Conservation (phyloP, 2,888 invertebrate genomes). For the Nycteola revayana region DNA sequence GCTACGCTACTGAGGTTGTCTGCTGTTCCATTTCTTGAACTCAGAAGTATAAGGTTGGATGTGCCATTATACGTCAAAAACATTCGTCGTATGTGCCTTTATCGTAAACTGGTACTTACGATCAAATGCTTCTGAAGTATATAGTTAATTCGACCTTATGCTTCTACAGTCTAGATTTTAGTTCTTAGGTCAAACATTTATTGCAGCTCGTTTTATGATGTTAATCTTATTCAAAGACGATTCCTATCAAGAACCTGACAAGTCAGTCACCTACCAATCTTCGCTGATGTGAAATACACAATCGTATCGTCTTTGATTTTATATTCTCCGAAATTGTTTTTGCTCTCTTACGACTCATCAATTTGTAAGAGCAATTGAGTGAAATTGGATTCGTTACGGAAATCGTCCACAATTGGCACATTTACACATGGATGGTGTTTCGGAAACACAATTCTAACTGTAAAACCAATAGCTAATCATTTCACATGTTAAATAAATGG, state of each 20-base stretch:
- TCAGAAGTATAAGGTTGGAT: too few species aligned
- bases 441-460: too few species aligned
- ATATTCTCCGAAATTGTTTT: conserved; percentile 48
- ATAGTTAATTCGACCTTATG: too few species aligned
- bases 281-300: conserved; percentile 8
- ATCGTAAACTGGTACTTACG: too few species aligned
- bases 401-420: conserved; percentile 51
- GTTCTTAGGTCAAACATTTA: conserved; percentile 26
- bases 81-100: too few species aligned
- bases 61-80: too few species aligned
- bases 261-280: conserved; percentile 21
- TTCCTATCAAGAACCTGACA: conserved; percentile 26
- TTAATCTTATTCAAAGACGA: conserved; percentile 31
- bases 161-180: too few species aligned
- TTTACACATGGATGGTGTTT: conserved; percentile 45
- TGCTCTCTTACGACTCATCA: conserved; percentile 52
- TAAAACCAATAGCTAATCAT: too few species aligned
- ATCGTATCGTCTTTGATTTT: conserved; percentile 40
- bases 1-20: too few species aligned
- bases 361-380: conserved; percentile 48
- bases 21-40: too few species aligned
- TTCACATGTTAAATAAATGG: too few species aligned
- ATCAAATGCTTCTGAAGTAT: too few species aligned
- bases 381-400: conserved; percentile 53
- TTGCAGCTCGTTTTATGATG: conserved; percentile 26